Evolutionary conservation across 2,797 vertebrate species (phyloP).

Genomic region (Channallabes apus): DNA sequence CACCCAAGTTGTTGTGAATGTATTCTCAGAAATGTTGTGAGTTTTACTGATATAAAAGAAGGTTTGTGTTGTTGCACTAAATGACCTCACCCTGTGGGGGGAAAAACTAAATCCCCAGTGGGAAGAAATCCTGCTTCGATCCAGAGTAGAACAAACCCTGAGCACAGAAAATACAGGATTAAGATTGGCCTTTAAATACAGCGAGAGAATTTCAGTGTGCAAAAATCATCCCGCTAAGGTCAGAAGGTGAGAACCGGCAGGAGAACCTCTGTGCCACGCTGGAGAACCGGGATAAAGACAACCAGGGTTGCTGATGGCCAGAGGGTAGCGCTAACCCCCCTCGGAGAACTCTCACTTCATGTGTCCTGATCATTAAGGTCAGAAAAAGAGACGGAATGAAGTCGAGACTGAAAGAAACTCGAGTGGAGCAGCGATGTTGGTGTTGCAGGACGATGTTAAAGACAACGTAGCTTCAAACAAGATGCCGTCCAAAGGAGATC

Average conservation of each 20-base stretch:
- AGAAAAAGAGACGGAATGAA: neutral
- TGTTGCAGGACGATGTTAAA: neutral
- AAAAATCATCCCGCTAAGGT: neutral
- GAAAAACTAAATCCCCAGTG: too few relatives aligned
- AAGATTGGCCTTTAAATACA: conserved; percentile 5
- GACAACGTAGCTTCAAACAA: neutral
- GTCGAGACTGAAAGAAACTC: neutral
- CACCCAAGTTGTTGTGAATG: neutral
- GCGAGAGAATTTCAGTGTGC: neutral
- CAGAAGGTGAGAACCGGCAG: neutral
- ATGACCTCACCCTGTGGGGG: neutral
- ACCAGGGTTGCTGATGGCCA: neutral
- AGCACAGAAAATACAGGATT: neutral
- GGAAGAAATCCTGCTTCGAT: neutral
- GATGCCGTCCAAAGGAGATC: neutral
- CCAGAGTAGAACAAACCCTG: too few relatives aligned
- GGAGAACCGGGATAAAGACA: neutral
- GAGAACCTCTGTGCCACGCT: neutral
- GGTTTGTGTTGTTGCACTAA: neutral
- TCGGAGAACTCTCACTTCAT: neutral
- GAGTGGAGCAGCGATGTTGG: neutral
- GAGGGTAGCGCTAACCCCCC: neutral
- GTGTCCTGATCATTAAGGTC: neutral
- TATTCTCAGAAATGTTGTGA: neutral
- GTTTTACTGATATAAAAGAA: neutral